Percentiles rank a stretch among this genome's conserved stretches.
Evolutionary conservation across 2,797 vertebrate species (phyloP).

Genomic region (Syndactyla subalaris): DNA sequence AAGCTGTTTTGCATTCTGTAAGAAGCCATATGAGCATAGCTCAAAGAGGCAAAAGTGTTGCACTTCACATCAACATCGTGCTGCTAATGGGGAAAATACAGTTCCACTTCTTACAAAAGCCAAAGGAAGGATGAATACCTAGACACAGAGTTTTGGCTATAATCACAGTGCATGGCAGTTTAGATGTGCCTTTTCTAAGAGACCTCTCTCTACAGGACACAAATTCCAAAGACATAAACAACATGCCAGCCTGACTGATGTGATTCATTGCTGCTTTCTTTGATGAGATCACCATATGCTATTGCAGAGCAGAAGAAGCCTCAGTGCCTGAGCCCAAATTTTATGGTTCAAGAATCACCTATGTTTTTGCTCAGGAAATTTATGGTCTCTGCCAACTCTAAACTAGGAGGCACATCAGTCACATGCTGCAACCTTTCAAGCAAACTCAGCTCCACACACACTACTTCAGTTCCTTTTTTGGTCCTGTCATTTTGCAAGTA

Average conservation of each 20-base stretch:
- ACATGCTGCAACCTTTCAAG: neutral
- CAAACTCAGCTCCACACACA: neutral
- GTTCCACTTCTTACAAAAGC: neutral
- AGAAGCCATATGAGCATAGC: neutral
- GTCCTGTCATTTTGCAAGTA: neutral
- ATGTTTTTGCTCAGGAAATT: neutral
- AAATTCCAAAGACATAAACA: neutral
- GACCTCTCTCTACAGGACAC: neutral
- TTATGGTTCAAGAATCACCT: constrained; percentile 23
- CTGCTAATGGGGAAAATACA: neutral
- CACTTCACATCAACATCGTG: neutral
- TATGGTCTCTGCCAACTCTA: neutral
- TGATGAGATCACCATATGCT: constrained; percentile 25
- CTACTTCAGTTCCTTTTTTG: neutral
- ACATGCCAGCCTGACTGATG: neutral
- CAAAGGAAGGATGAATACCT: neutral
- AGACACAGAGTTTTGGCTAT: neutral
- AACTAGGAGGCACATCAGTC: neutral
- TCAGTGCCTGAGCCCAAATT: neutral
- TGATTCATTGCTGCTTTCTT: neutral
- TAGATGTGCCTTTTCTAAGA: neutral
- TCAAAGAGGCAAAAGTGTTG: neutral
- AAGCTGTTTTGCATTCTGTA: neutral
- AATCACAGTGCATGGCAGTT: neutral
- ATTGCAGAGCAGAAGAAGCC: neutral